A percentile compares a stretch with the other conserved stretches of the same genome.
Evolutionary conservation across 2,113 vertebrate genomes (phyloP).

Genomic region (Melanerpes formicivorus): DNA sequence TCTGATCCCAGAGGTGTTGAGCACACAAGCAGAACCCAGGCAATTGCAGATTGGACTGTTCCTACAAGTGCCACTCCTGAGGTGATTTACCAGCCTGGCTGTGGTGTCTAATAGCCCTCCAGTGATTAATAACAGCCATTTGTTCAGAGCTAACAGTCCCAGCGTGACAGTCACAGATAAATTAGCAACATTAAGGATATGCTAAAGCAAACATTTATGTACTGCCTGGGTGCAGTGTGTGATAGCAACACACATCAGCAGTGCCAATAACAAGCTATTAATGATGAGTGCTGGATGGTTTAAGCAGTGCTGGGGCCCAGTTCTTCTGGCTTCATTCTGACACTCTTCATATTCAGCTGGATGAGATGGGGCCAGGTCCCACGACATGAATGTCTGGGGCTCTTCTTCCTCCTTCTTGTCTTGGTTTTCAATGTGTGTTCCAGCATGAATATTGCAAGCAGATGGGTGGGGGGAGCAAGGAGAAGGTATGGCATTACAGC

Average conservation of each 20-base stretch:
- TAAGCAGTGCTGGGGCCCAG: conserved; percentile 49
- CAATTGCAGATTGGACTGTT: conserved; percentile 55
- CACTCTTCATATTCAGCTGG: conserved; percentile 69
- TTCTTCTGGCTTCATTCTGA: conserved; percentile 56
- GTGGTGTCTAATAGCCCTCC: conserved; percentile 75
- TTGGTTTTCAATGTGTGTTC: background rate
- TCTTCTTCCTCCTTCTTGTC: too few relatives aligned
- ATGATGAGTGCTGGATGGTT: conserved; percentile 61
- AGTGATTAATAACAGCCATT: conserved; percentile 79
- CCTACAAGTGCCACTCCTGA: conserved; percentile 56
- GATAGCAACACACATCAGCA: conserved; percentile 48
- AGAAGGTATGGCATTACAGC: conserved; percentile 10
- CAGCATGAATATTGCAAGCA: conserved; percentile 65
- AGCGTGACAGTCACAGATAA: conserved; percentile 78
- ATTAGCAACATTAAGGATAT: conserved; percentile 80
- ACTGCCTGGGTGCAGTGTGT: conserved; percentile 55
- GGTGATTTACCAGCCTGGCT: conserved; percentile 78
- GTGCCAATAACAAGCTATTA: conserved; percentile 67
- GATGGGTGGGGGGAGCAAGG: conserved; percentile 55
- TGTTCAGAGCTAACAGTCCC: conserved; percentile 77
- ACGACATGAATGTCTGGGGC: background rate
- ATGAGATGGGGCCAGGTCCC: conserved; percentile 67
- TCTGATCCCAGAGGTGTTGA: conserved; percentile 49
- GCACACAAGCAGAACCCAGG: conserved; percentile 70
- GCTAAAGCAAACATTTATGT: conserved; percentile 76